These are phyloP conservation scores for Magallana ariakensis DNA, from an alignment of 1,140 invertebrate genomes.

Conservation along the genomic window DNA sequence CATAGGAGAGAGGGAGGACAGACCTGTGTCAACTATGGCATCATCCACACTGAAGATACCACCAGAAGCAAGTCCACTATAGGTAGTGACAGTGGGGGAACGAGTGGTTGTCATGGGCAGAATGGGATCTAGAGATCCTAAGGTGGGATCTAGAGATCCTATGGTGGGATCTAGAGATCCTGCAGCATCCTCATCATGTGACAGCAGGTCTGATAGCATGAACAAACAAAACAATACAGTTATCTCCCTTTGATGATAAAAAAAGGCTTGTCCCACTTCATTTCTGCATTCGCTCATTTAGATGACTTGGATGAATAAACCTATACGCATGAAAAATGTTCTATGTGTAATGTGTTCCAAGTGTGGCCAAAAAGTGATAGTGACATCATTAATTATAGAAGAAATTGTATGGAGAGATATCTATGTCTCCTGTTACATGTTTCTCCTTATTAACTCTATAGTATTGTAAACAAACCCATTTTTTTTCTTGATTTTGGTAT, in stretches of 20 bases:
- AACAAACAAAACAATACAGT: conserved; percentile 41
- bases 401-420: no score
- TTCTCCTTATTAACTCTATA: no score
- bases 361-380: no score
- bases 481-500: no score
- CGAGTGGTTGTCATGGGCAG: background rate
- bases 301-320: no score
- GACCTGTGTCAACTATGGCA: background rate
- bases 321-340: no score
- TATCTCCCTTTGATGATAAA: background rate
- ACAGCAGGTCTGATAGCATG: conserved; percentile 39
- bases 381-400: no score
- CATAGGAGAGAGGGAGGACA: background rate
- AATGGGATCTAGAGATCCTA: conserved; percentile 42
- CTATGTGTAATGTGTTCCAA: no score
- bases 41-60: conserved; percentile 34
- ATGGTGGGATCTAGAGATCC: no score
- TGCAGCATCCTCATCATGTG: conserved; percentile 6
- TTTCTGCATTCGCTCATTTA: no score
- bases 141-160: conserved; percentile 41
- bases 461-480: no score
- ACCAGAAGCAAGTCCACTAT: background rate
- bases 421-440: no score
- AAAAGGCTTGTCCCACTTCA: background rate
- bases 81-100: conserved; percentile 31